phyloP scores from a whole-genome alignment of 37 sponge, comb jelly and placozoan genomes.

The Chondrilla cf. caribensis region DNA sequence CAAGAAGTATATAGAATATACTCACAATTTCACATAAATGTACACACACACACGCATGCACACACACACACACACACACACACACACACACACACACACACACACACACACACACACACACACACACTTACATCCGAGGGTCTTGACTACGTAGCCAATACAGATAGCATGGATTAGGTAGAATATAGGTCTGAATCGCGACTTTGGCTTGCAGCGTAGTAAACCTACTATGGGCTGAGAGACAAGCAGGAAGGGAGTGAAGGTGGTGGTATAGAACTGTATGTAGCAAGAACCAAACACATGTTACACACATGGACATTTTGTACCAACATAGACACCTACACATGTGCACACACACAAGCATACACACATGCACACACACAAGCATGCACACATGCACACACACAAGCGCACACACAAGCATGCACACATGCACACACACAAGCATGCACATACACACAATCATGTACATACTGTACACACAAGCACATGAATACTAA shows the following conservation, averaged over 20 bases:
- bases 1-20: no score
- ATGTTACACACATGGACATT: no score
- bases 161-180: neutral
- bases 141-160: neutral
- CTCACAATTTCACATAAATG: neutral
- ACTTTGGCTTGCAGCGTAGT: neutral
- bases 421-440: no score
- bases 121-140: neutral
- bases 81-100: conserved; percentile 22
- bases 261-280: neutral
- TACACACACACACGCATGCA: conserved; percentile 8
- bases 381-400: no score
- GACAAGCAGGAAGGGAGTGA: neutral
- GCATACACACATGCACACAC: no score
- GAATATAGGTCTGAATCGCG: neutral
- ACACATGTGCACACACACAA: no score
- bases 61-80: conserved; percentile 22
- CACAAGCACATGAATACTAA: no score
- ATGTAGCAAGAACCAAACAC: neutral
- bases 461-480: no score
- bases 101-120: neutral
- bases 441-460: no score
- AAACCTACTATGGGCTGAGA: neutral
- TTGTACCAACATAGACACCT: no score
- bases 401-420: no score